Evolutionary conservation across 2,797 vertebrate species (phyloP).

Genomic region (Artibeus jamaicensis): DNA sequence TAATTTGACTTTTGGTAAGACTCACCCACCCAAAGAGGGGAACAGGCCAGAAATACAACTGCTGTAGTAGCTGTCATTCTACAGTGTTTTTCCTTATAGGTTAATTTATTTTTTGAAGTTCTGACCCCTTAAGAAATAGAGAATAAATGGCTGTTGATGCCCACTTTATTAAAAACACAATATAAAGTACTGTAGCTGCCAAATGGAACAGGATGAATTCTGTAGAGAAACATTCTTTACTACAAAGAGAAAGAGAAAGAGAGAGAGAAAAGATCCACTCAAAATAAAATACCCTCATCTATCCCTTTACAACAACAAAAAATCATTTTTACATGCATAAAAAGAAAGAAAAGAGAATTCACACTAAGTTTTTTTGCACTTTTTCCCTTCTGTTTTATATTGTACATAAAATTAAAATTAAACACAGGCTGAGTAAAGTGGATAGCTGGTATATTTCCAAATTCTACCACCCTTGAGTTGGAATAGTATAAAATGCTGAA

Average conservation of each 20-base stretch:
- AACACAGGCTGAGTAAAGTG: constrained; percentile 32
- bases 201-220: constrained; percentile 17
- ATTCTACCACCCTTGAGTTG: constrained; percentile 11
- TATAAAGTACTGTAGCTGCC: constrained; percentile 22
- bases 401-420: constrained; percentile 58
- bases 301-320: constrained; percentile 12
- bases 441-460: constrained; percentile 51
- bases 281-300: not conserved
- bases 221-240: constrained; percentile 33
- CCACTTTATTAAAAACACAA: constrained; percentile 56
- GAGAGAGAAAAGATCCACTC: not conserved
- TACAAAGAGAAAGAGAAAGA: not conserved
- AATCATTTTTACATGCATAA: not conserved
- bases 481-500: constrained; percentile 45
- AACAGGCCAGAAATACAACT: not conserved
- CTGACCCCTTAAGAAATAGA: not conserved
- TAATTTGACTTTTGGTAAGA: not conserved
- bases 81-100: not conserved
- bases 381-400: constrained; percentile 30
- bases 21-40: not conserved
- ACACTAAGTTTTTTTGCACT: not conserved
- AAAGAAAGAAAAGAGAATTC: not conserved
- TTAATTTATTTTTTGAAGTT: not conserved
- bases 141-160: constrained; percentile 26
- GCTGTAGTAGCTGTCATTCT: not conserved